Evolutionary conservation across 1,140 invertebrate species (phyloP), one percentile per base, ranked within the genome.

Genomic region (Drosophila tristis): DNA sequence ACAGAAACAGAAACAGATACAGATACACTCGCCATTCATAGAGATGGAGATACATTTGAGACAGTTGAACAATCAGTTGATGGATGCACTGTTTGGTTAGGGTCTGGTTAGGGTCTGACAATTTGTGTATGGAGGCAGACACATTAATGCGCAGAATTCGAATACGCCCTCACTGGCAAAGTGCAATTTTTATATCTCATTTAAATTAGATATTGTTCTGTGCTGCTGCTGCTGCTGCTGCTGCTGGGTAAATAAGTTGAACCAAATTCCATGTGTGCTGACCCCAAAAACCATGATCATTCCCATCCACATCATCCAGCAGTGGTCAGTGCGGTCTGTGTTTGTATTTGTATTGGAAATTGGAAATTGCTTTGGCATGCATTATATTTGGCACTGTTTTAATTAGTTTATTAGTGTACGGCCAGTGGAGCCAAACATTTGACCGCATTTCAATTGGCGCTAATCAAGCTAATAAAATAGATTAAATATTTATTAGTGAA

Each of bases 41-140:
- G 66, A 70, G 66, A 70, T 68, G 1, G 16, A 16, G 20, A 29
- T 7, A 71, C 67, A 71, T 71, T 50, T 13, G 51, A 71, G 67
- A 50, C 67, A 70, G 45, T 58, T 35, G 26, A 71, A 70, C 67
- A 70, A 71, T 71, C 64, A 57, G 67, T 71, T 71, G 53, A 71
- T 71, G 45, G 65, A 70, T 71, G 67, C 67, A 70, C 45, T 70
- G 45, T 71, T 70, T 70, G 66, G 25, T 29, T 43, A 68, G 39
- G 31, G 64, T 53, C 23, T 35, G 31, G 0, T 2, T 35, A 16
- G 8, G 31, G 29, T 25, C 5, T 29, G 26, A 57, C 63, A 70
- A 56, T 31, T 56, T 67, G 20, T 20, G 2, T 49, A 42, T 49
- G 43, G 42, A 50, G 63, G 64, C 61, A 65, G 26, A 23, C 61